These are phyloP conservation scores for Ferrisia virgata DNA, from an alignment of 2,888 invertebrate species.

Conservation along the genomic window DNA sequence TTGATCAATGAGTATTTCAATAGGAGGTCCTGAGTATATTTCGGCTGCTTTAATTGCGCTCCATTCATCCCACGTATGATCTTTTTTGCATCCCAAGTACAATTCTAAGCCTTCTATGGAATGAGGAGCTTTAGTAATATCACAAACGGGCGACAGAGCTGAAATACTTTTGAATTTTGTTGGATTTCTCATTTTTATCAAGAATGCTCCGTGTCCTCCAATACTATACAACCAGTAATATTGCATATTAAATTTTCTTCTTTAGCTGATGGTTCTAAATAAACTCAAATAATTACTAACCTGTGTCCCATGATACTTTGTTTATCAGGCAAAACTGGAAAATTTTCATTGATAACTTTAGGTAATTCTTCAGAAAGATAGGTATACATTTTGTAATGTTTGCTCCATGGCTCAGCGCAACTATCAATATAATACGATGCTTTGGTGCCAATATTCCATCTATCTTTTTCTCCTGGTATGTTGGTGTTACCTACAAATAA, in stretches of 20 bases:
- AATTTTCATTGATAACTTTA: constrained; percentile 69
- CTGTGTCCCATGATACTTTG: constrained; percentile 80
- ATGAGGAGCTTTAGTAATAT: constrained; percentile 82
- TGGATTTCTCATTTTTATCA: constrained; percentile 86
- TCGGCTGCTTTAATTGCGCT: constrained; percentile 83
- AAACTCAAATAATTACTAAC: constrained; percentile 52
- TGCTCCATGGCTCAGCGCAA: constrained; percentile 83
- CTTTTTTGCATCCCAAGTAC: constrained; percentile 62
- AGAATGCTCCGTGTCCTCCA: constrained; percentile 98
- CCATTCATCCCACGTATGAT: constrained; percentile 70
- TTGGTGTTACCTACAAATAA: constrained; percentile 56
- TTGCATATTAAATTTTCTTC: too few relatives aligned
- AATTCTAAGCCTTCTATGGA: constrained; percentile 80
- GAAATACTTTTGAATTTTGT: constrained; percentile 83
- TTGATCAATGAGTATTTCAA: constrained; percentile 86
- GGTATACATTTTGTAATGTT: constrained; percentile 90
- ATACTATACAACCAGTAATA: constrained; percentile 79
- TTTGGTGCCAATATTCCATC: constrained; percentile 91
- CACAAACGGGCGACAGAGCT: constrained; percentile 92
- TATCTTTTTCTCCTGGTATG: constrained; percentile 85
- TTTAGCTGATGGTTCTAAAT: not conserved
- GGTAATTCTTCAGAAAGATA: constrained; percentile 88
- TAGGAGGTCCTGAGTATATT: constrained; percentile 76
- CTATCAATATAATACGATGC: constrained; percentile 97
- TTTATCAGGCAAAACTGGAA: constrained; percentile 62